Conservation (phyloP, 2,888 invertebrate species). For the Cataglyphis cursor region DNA sequence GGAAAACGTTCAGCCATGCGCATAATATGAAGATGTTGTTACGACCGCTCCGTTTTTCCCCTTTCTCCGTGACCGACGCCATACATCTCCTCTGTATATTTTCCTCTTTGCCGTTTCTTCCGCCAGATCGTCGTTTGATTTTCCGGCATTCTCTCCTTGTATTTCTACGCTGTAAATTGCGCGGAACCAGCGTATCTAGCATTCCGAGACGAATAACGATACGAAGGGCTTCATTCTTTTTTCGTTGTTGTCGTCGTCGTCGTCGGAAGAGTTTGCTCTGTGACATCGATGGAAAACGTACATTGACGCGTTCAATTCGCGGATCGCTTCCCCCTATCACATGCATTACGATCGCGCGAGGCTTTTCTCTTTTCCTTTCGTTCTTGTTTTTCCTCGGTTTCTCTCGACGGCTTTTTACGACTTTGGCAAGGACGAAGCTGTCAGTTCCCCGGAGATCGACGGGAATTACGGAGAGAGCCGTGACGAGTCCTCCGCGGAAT, state of each 20-base stretch:
- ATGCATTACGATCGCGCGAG: conserved; percentile 56
- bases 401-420: conserved; percentile 28
- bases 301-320: conserved; percentile 37
- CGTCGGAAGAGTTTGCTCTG: neutral
- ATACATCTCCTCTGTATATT: conserved; percentile 3
- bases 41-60: conserved; percentile 40
- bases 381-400: neutral
- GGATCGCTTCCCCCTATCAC: conserved; percentile 36
- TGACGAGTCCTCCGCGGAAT: conserved; percentile 36
- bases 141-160: conserved; percentile 39
- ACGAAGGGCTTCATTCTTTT: neutral
- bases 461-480: conserved; percentile 38
- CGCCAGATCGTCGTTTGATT: conserved; percentile 32
- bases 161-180: conserved; percentile 50
- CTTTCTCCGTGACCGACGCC: conserved; percentile 6
- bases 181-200: conserved; percentile 5
- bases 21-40: conserved; percentile 68
- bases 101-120: conserved; percentile 4
- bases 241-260: neutral
- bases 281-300: conserved; percentile 24
- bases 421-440: conserved; percentile 37
- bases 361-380: neutral
- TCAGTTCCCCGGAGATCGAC: conserved; percentile 20
- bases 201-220: conserved; percentile 45
- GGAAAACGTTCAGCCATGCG: conserved; percentile 49